Evolutionary conservation across 2,888 invertebrate genomes (phyloP).

Genomic region (Imbricaverruca yamaguchii): DNA sequence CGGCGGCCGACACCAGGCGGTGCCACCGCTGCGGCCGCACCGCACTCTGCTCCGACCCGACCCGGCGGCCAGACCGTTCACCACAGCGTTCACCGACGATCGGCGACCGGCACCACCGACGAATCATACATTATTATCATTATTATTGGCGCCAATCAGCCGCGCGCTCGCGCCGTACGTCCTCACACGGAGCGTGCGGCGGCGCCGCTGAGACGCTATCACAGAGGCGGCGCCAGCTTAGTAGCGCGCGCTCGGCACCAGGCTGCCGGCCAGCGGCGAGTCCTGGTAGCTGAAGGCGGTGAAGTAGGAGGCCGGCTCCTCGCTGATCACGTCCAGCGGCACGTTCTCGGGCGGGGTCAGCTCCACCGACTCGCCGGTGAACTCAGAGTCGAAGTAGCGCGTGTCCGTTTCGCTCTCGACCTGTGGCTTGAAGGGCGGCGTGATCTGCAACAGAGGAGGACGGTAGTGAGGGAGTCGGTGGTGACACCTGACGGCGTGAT

Average conservation of each 20-base stretch:
- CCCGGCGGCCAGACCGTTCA: too few species aligned
- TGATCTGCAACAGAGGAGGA: slow-evolving; percentile 52
- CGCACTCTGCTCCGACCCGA: too few species aligned
- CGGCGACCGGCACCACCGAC: too few species aligned
- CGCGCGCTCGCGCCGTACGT: background rate
- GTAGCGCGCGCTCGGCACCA: too few species aligned
- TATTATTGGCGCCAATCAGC: background rate
- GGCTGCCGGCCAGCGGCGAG: slow-evolving; percentile 6
- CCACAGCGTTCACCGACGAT: too few species aligned
- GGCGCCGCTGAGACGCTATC: background rate
- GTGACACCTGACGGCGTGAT: too few species aligned
- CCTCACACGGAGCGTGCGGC: too few species aligned
- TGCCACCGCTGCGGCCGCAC: too few species aligned
- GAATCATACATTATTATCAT: too few species aligned
- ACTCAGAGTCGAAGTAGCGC: slow-evolving; percentile 94
- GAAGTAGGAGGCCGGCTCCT: slow-evolving; percentile 22
- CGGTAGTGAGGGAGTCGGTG: too few species aligned
- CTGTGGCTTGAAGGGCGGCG: slow-evolving; percentile 87
- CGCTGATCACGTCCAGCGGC: slow-evolving; percentile 52
- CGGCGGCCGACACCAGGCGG: too few species aligned
- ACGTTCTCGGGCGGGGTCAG: slow-evolving; percentile 87
- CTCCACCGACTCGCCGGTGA: slow-evolving; percentile 94
- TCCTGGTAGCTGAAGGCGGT: slow-evolving; percentile 15
- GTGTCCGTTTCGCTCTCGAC: slow-evolving; percentile 96
- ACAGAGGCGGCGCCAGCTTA: background rate